Conservation (phyloP, 2,113 vertebrate species). For the Notiomystis cincta region DNA sequence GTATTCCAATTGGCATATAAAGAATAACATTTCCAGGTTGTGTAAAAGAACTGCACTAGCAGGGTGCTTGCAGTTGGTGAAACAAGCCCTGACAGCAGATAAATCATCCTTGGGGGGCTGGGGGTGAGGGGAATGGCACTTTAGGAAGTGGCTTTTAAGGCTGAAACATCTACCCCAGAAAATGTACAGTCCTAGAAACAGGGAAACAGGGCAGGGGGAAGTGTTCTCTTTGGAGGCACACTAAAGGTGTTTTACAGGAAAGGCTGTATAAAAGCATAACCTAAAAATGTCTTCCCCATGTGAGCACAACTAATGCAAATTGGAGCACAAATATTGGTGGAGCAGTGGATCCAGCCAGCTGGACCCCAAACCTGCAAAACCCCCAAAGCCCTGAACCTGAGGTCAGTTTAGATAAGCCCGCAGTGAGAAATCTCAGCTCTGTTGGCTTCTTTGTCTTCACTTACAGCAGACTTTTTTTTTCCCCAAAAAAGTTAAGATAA, state of each 20-base stretch:
- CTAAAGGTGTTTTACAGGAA: neutral
- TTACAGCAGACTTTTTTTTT: neutral
- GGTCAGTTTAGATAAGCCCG: neutral
- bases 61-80: conserved; percentile 18
- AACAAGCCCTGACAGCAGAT: neutral
- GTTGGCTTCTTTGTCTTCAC: neutral
- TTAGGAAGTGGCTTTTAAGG: neutral
- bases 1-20: conserved; percentile 10
- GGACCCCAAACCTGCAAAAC: neutral
- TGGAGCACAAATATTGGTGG: neutral
- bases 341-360: neutral
- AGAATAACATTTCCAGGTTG: conserved; percentile 19
- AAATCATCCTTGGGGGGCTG: neutral
- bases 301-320: neutral
- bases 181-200: neutral
- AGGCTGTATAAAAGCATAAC: neutral
- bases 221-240: neutral
- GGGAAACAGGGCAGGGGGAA: neutral
- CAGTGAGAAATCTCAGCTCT: neutral
- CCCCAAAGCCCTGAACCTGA: neutral
- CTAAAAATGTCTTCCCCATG: neutral
- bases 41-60: neutral
- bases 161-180: neutral
- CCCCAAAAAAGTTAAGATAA: neutral
- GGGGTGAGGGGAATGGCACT: neutral